Conservation (phyloP, 2,113 vertebrate genomes). For the Rhineura floridana region DNA sequence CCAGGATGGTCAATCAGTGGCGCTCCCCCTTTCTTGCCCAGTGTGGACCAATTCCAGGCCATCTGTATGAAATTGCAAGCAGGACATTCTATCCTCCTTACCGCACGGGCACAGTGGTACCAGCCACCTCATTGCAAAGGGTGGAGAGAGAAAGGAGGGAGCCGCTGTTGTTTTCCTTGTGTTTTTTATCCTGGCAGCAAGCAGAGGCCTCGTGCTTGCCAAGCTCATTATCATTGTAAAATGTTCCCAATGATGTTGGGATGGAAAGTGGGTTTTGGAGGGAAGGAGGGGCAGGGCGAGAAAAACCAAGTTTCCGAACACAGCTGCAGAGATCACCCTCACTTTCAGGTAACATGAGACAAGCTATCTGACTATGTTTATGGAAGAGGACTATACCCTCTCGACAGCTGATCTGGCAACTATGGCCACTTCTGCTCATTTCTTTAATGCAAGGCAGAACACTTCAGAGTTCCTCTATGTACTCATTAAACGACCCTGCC, state of each 20-base stretch:
- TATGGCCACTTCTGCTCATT: conserved; percentile 19
- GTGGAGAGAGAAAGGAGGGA: conserved; percentile 44
- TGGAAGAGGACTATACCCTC: conserved; percentile 16
- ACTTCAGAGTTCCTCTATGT: not conserved
- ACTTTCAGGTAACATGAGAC: conserved; percentile 36
- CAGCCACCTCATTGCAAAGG: conserved; percentile 57
- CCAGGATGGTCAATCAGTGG: conserved; percentile 22
- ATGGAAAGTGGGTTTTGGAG: not conserved
- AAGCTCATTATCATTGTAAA: conserved; percentile 70
- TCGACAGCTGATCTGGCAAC: not conserved
- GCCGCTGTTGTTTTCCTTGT: conserved; percentile 67
- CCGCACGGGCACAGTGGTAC: conserved; percentile 61
- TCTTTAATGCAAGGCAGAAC: conserved; percentile 16
- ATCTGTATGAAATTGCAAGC: conserved; percentile 62
- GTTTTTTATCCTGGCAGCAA: conserved; percentile 67
- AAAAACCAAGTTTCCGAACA: conserved; percentile 30
- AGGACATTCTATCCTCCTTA: conserved; percentile 64
- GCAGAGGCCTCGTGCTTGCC: conserved; percentile 61
- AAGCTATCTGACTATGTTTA: not conserved
- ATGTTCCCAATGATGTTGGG: conserved; percentile 58
- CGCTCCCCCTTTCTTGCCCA: conserved; percentile 55
- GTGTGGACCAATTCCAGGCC: conserved; percentile 61
- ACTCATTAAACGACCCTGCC: not conserved
- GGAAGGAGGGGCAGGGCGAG: not conserved
- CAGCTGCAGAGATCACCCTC: conserved; percentile 19